Percentiles rank a stretch among this genome's conserved stretches.
These are phyloP conservation scores for Harmothoe impar DNA, from an alignment of 2,888 invertebrate species.

Conservation along the genomic window DNA sequence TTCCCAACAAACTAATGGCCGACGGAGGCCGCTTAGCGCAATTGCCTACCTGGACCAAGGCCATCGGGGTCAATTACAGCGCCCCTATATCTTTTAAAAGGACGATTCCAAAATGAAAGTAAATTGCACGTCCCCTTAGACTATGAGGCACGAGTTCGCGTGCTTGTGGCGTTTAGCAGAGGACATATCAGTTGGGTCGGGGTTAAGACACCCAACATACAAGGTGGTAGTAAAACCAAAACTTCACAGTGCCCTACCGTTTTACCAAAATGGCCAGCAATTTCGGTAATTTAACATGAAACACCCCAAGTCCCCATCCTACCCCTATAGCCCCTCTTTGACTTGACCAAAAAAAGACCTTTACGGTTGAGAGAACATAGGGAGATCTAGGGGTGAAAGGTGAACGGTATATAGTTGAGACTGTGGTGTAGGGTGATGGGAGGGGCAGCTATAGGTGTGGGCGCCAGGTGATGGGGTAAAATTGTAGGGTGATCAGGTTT, in stretches of 20 bases:
- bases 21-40: not conserved
- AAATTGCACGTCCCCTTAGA: not conserved
- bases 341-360: not conserved
- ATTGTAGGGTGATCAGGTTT: not conserved
- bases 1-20: not conserved
- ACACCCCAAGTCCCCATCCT: not conserved
- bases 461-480: not conserved
- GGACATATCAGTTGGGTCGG: not conserved
- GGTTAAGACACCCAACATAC: not conserved
- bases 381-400: not conserved
- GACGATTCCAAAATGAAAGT: not conserved
- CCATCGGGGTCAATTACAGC: not conserved
- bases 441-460: not conserved
- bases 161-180: not conserved
- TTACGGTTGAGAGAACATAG: not conserved
- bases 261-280: conserved; percentile 25
- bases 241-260: not conserved
- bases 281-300: conserved; percentile 13
- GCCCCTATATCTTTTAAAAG: not conserved
- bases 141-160: conserved; percentile 8
- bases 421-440: not conserved
- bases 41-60: not conserved
- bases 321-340: not conserved
- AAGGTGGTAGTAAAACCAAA: not conserved
- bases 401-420: not conserved